Percentiles rank a stretch among this genome's conserved stretches.
Evolutionary conservation across 2,888 invertebrate species (phyloP).

Genomic region (Hoplodrina blanda): DNA sequence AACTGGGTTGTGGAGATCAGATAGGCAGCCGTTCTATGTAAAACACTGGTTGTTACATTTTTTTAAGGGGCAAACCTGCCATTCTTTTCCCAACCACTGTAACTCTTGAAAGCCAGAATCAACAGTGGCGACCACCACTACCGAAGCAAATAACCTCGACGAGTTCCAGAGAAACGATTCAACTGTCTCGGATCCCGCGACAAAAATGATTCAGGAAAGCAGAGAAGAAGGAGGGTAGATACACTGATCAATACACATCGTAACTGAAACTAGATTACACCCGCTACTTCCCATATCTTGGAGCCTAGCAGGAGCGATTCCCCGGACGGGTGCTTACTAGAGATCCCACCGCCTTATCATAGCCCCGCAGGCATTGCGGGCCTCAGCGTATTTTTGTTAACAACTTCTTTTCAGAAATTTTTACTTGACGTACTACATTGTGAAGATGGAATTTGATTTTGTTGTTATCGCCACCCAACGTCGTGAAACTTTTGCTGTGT

Average conservation of each 20-base stretch:
- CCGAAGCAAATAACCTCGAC: too few species aligned
- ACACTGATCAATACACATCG: not conserved
- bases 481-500: slow-evolving; percentile 53
- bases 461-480: slow-evolving; percentile 67
- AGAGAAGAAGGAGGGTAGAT: too few species aligned
- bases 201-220: too few species aligned
- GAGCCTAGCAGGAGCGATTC: slow-evolving; percentile 62
- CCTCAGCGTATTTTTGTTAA: slow-evolving; percentile 87
- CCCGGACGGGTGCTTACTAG: slow-evolving; percentile 79
- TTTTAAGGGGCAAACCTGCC: too few species aligned
- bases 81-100: too few species aligned
- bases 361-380: slow-evolving; percentile 82
- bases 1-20: too few species aligned
- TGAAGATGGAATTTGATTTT: slow-evolving; percentile 79
- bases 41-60: too few species aligned
- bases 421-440: slow-evolving; percentile 77
- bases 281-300: slow-evolving; percentile 67
- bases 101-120: too few species aligned
- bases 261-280: slow-evolving; percentile 34
- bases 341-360: slow-evolving; percentile 84
- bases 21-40: too few species aligned
- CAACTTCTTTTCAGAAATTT: slow-evolving; percentile 87
- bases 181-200: too few species aligned
- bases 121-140: too few species aligned
- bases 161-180: too few species aligned